Percentiles rank a stretch among this genome's conserved stretches.
Conservation (phyloP, 92 coral and sea anemone species). For the Siderastrea radians region DNA sequence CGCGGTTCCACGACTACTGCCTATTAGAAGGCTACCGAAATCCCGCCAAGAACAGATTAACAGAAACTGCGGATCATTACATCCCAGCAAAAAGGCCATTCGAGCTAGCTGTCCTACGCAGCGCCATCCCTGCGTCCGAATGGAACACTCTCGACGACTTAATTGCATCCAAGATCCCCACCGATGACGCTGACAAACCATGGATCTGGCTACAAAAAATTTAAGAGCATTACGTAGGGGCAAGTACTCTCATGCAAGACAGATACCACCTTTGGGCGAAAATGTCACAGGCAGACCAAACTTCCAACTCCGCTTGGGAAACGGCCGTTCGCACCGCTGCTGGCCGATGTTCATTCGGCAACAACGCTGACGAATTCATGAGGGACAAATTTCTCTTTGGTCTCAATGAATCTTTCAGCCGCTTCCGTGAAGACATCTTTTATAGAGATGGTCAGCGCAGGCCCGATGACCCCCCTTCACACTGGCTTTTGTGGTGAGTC, state of each 20-base stretch:
- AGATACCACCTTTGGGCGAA: conserved; percentile 42
- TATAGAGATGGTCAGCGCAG: conserved; percentile 52
- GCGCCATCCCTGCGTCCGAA: conserved; percentile 37
- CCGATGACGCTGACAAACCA: conserved; percentile 32
- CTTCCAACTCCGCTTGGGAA: conserved; percentile 39
- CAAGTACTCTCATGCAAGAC: conserved; percentile 50
- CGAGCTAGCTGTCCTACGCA: conserved; percentile 47
- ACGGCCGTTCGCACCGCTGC: conserved; percentile 30
- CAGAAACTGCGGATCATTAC: conserved; percentile 31
- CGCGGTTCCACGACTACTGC: conserved; percentile 29
- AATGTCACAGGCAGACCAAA: conserved; percentile 56
- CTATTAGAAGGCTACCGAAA: conserved; percentile 31
- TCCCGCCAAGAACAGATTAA: conserved; percentile 34
- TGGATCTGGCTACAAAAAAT: conserved; percentile 62
- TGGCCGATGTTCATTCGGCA: conserved; percentile 30
- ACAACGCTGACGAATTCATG: conserved; percentile 36
- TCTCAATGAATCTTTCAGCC: conserved; percentile 29
- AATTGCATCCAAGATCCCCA: conserved; percentile 41
- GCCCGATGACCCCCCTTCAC: conserved; percentile 50
- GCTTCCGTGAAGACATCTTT: conserved; percentile 37
- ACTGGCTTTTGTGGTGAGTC: conserved; percentile 53
- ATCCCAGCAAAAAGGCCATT: conserved; percentile 54
- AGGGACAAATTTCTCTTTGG: conserved; percentile 26
- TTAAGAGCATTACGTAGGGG: conserved; percentile 34
- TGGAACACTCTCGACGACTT: conserved; percentile 57